Evolutionary conservation across 2,797 vertebrate species (phyloP), one percentile per base, ranked within the genome.

Genomic region (Amphiprion clarkii): DNA sequence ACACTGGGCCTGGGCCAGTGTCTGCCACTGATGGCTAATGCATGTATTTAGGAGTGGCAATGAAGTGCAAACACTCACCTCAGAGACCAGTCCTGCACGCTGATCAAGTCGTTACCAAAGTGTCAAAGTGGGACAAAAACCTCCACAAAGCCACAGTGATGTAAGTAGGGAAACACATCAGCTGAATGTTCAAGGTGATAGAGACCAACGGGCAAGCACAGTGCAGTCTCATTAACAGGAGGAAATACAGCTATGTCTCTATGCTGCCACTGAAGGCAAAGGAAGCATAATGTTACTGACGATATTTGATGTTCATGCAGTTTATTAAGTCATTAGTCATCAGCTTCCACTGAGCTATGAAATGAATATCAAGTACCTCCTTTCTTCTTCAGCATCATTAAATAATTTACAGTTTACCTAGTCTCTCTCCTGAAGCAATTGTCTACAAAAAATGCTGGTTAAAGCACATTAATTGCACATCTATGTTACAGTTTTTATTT

Each of bases 51-150:
- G 73, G 65, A 85, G 79, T 54, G 63, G 71, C 74, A 80, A 81
- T 85, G 60, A 87, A 87, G 85, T 78, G 70, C 60, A 78, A 84
- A 85, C 66, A 76, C 82, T 78, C 67, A 73, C 57, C 71, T 90
- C 70, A 64, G 63, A 79, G 78, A 72, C 48, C 59, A 62, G 44
- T 17, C 33, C 64, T 64, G 52, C 74, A 78, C 29, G 16, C 29
- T 52, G 23, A 69, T 60, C 10, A 59, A 70, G 68, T n/a, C 5
- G 14, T 63, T 75, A 67, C 58, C 52, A 8, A 74, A 83, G 62
- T 67, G 51, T 67, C 70, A 76, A 25, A 51, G 71, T 2, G 6
- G 44, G 31, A 78, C 14, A 61, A 69, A 77, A 58, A 62, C 11
- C 29, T 42, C 19, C 55, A 68, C 7, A 63, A 72, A 72, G 67